Evolutionary conservation across 1,140 invertebrate species (phyloP).

Genomic region (Conus betulinus): DNA sequence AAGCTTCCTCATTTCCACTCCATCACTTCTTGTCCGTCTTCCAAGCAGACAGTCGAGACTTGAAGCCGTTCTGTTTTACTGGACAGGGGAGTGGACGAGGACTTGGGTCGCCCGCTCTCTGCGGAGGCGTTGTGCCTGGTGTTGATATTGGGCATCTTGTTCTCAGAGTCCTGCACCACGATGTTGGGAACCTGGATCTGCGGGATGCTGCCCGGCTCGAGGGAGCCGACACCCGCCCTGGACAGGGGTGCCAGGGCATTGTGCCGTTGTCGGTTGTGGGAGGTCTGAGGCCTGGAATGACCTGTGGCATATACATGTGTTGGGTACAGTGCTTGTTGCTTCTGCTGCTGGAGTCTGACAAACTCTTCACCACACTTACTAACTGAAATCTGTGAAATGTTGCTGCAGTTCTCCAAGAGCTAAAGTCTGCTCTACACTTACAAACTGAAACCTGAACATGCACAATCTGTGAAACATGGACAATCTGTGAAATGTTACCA

Average conservation of each 20-base stretch:
- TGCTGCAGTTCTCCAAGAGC: too few species aligned
- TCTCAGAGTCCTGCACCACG: constrained; percentile 11
- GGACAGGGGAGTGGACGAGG: constrained; percentile 10
- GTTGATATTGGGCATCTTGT: not conserved
- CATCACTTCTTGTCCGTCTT: constrained; percentile 17
- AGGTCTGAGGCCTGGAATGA: not conserved
- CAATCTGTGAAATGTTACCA: too few species aligned
- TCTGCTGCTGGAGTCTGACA: too few species aligned
- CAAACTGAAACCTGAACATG: too few species aligned
- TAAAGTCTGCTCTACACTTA: too few species aligned
- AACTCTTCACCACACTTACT: too few species aligned
- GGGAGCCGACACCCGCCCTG: constrained; percentile 42
- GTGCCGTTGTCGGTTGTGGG: not conserved
- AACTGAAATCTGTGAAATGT: too few species aligned
- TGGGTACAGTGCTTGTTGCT: too few species aligned
- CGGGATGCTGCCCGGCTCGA: not conserved
- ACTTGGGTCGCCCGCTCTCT: not conserved
- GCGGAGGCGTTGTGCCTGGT: not conserved
- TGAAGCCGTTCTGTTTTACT: constrained; percentile 34
- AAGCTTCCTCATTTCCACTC: not conserved
- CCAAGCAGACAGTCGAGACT: constrained; percentile 32
- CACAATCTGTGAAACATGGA: too few species aligned
- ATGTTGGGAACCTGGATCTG: constrained; percentile 29
- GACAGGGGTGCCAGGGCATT: not conserved
- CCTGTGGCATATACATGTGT: not conserved